Evolutionary conservation across 2,797 vertebrate species (phyloP).

Genomic region (Pangasius mekongensis): DNA sequence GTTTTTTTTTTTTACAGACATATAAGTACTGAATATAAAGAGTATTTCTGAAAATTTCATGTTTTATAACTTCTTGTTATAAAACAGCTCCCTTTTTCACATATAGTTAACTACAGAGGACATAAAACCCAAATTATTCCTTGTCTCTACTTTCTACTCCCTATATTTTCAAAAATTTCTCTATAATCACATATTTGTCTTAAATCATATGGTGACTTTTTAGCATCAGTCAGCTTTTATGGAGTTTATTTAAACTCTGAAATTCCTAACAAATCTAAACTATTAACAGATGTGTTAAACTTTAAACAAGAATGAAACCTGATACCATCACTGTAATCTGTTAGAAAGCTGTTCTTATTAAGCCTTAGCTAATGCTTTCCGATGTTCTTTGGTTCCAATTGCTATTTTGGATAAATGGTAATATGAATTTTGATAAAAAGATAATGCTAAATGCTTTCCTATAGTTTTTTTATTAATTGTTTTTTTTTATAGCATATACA

Average conservation of each 20-base stretch:
- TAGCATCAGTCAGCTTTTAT: neutral
- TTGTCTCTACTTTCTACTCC: neutral
- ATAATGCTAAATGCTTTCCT: no score
- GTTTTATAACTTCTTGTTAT: neutral
- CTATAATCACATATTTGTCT: neutral
- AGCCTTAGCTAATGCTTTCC: neutral
- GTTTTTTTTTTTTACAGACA: neutral
- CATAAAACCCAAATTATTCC: neutral
- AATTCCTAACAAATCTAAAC: neutral
- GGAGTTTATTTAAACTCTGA: neutral
- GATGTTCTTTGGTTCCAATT: neutral
- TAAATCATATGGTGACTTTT: neutral
- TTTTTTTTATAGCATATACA: neutral
- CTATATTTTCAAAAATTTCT: neutral
- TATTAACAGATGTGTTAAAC: neutral
- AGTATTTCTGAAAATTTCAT: neutral
- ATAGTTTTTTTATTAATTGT: neutral
- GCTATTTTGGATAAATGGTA: neutral
- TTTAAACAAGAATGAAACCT: neutral
- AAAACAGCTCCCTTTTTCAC: neutral
- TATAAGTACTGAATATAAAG: neutral
- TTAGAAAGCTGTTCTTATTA: neutral
- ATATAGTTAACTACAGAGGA: no score
- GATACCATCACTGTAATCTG: neutral
- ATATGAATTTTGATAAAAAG: neutral